Percentiles rank a stretch among this genome's conserved stretches.
phyloP scores from a whole-genome alignment of 2,888 invertebrate species.

The Mechanitis messenoides region DNA sequence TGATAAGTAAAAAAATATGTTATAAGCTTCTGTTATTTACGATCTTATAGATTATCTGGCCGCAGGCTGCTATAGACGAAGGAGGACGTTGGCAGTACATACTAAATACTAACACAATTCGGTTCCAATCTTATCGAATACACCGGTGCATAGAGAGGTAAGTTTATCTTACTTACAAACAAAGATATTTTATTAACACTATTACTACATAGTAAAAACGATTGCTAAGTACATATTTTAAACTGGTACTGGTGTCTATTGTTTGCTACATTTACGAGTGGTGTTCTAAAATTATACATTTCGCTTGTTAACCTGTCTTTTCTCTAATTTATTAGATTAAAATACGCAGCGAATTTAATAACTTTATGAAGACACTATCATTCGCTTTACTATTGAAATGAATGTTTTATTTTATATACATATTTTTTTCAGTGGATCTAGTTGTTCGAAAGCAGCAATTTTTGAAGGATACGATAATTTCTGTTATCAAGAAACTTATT shows the following conservation, averaged over 20 bases:
- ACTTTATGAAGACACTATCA: too few species aligned
- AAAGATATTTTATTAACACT: too few species aligned
- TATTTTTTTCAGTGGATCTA: not conserved
- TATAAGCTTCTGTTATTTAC: not conserved
- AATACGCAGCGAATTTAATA: too few species aligned
- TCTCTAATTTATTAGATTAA: too few species aligned
- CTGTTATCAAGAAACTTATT: not conserved
- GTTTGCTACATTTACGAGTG: too few species aligned
- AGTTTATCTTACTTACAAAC: not conserved
- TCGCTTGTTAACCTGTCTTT: too few species aligned
- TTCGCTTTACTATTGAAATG: too few species aligned
- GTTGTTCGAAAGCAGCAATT: not conserved
- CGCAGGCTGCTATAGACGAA: not conserved
- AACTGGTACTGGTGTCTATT: too few species aligned
- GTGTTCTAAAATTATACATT: too few species aligned
- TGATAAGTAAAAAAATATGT: not conserved
- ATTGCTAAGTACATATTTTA: too few species aligned
- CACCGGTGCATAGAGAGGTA: conserved; percentile 1
- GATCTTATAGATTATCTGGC: not conserved
- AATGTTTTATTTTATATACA: too few species aligned
- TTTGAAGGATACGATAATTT: not conserved
- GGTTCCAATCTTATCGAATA: not conserved
- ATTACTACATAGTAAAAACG: too few species aligned
- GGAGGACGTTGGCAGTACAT: not conserved
- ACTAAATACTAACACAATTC: not conserved